Evolutionary conservation across 2,797 vertebrate genomes (phyloP).

Genomic region (Chrysolophus pictus): DNA sequence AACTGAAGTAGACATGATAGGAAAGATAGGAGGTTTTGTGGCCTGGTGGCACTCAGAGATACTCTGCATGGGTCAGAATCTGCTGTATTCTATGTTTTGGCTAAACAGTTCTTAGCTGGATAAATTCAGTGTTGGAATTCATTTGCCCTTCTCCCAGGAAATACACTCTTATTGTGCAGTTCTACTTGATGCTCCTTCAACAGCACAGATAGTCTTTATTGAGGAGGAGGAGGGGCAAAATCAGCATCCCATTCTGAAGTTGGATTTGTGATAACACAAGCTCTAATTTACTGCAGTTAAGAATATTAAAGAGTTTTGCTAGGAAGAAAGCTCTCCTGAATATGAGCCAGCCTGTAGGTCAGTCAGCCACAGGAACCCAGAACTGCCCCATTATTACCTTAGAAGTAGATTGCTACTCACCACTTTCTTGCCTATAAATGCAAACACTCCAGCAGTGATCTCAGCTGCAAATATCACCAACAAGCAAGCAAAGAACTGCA

Average conservation of each 20-base stretch:
- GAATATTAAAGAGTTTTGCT: background rate
- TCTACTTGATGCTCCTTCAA: background rate
- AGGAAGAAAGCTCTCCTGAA: background rate
- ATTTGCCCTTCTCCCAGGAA: background rate
- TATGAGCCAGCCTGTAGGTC: background rate
- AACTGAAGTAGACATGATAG: background rate
- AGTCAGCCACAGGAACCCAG: background rate
- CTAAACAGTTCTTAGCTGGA: background rate
- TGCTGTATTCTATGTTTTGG: background rate
- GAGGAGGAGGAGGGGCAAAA: background rate
- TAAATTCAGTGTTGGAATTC: background rate
- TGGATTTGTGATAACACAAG: background rate
- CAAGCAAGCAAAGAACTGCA: constrained; percentile 94
- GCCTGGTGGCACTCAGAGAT: background rate
- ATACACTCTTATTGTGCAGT: background rate
- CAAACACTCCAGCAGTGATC: constrained; percentile 93
- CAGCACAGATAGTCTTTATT: background rate
- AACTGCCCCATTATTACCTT: background rate
- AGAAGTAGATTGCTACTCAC: constrained; percentile 78
- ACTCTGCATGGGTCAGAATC: background rate
- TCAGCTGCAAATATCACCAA: constrained; percentile 97
- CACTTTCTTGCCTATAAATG: constrained; percentile 91
- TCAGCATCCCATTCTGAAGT: background rate
- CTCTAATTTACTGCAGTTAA: background rate
- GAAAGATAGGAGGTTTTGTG: background rate